phyloP scores from a whole-genome alignment of 2,113 vertebrate genomes.

The Petaurus breviceps region DNA sequence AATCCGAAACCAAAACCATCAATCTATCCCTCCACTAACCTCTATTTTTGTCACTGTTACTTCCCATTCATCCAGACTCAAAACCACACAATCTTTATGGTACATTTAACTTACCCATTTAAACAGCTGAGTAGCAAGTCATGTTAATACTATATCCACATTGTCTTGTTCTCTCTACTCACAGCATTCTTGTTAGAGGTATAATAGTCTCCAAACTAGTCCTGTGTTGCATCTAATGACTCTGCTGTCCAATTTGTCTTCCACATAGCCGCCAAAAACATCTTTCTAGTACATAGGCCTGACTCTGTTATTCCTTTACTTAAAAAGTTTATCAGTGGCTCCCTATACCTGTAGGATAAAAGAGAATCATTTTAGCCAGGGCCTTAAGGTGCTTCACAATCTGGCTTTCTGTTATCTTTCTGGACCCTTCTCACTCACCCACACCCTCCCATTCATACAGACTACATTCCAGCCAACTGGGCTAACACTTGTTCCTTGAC shows the following conservation, averaged over 20 bases:
- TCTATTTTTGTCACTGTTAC: neutral
- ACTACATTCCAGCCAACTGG: too few species aligned
- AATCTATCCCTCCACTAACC: neutral
- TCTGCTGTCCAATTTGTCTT: neutral
- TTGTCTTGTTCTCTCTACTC: neutral
- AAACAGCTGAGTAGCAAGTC: neutral
- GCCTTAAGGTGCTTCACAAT: too few species aligned
- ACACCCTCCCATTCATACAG: too few species aligned
- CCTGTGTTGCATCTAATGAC: neutral
- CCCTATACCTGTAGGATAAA: too few species aligned
- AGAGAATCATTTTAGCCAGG: too few species aligned
- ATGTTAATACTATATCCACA: neutral
- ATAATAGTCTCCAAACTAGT: neutral
- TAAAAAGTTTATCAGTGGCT: too few species aligned
- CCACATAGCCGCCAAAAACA: neutral
- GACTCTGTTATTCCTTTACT: too few species aligned
- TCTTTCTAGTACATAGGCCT: neutral
- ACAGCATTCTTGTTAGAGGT: neutral
- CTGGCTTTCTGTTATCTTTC: too few species aligned
- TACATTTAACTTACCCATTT: neutral
- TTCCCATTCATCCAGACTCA: neutral
- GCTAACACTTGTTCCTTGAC: too few species aligned
- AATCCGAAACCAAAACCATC: neutral
- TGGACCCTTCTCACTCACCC: too few species aligned
- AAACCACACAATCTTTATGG: neutral